These are phyloP conservation scores for Holotrichia oblita DNA, from an alignment of 1,140 invertebrate genomes.

Conservation along the genomic window DNA sequence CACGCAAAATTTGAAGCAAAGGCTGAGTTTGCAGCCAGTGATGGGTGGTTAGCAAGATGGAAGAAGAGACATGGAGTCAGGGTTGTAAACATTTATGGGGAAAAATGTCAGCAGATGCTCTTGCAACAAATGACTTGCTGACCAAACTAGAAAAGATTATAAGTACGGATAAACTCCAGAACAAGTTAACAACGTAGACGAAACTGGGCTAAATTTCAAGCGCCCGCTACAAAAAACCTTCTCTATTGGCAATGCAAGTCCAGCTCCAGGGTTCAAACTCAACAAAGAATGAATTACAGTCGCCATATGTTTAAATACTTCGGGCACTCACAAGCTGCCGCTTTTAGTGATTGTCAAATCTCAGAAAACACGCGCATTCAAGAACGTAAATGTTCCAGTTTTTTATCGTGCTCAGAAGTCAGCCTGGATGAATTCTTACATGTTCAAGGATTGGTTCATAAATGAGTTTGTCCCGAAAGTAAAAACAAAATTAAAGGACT, in stretches of 20 bases:
- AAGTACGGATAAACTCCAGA: constrained; percentile 42
- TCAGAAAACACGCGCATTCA: too few relatives aligned
- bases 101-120: constrained; percentile 45
- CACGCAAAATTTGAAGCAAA: constrained; percentile 42
- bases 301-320: constrained; percentile 54
- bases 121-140: not conserved
- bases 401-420: too few relatives aligned
- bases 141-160: constrained; percentile 13
- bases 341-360: constrained; percentile 51
- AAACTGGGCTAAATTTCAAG: constrained; percentile 60
- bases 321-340: constrained; percentile 45
- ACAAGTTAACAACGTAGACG: constrained; percentile 61
- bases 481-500: too few relatives aligned
- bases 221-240: constrained; percentile 56
- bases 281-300: constrained; percentile 58
- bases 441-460: too few relatives aligned
- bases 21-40: too few relatives aligned
- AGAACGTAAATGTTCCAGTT: too few relatives aligned
- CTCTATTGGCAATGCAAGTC: constrained; percentile 54
- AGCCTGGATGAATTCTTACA: too few relatives aligned
- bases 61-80: constrained; percentile 49
- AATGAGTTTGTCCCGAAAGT: too few relatives aligned
- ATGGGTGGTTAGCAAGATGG: constrained; percentile 53
- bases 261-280: constrained; percentile 56
- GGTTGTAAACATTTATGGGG: constrained; percentile 47